Evolutionary conservation across 2,113 vertebrate genomes (phyloP).

Genomic region (Merops nubicus): DNA sequence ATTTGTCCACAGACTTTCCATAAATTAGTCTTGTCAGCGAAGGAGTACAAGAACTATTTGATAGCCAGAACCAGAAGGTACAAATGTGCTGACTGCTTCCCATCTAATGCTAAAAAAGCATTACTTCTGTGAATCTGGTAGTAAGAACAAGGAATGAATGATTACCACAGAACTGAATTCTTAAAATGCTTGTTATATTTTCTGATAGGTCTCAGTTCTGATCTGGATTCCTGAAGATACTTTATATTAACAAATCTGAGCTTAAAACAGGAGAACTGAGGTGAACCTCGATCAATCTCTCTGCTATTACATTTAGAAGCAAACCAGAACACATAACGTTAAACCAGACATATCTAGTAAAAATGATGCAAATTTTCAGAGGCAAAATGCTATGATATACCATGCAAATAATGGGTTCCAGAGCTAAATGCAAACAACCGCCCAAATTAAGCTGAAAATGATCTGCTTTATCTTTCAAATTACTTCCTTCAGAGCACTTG

Average conservation of each 20-base stretch:
- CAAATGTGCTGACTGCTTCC: fast-evolving
- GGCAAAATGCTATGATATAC: neutral
- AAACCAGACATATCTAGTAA: neutral
- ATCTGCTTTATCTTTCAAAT: neutral
- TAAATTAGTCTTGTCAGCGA: neutral
- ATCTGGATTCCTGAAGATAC: neutral
- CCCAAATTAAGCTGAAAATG: neutral
- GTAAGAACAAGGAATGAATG: neutral
- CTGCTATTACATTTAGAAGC: neutral
- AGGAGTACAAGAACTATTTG: neutral
- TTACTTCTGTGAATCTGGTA: neutral
- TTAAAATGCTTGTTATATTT: neutral
- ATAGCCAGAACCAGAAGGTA: neutral
- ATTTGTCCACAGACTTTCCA: neutral
- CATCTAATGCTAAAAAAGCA: neutral
- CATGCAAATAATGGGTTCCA: neutral
- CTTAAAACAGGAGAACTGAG: neutral
- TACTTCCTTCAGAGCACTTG: neutral
- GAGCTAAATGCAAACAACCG: neutral
- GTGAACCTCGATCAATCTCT: neutral
- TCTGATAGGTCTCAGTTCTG: neutral
- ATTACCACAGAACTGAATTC: neutral
- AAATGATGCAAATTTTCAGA: neutral
- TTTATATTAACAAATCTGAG: neutral
- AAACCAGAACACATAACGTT: neutral